Evolutionary conservation across 2,113 vertebrate species (phyloP).

Genomic region (Chauna torquata): DNA sequence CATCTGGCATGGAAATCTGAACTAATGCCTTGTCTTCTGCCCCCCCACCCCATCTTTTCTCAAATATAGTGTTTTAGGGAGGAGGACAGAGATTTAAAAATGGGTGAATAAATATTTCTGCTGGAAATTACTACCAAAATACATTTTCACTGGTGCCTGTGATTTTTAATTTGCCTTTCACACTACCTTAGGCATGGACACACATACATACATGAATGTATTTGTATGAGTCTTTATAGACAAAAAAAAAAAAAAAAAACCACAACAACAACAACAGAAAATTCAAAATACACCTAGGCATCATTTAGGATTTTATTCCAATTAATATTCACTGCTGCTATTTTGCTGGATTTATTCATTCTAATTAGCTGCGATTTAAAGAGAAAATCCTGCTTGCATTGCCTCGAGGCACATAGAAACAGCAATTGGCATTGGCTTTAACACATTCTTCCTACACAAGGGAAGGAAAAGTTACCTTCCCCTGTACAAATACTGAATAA

Average conservation of each 20-base stretch:
- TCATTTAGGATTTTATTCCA: not conserved
- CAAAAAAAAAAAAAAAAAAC: not conserved
- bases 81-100: not conserved
- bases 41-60: not conserved
- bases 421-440: not conserved
- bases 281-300: not conserved
- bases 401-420: constrained; percentile 36
- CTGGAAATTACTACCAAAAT: not conserved
- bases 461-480: not conserved
- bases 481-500: not conserved
- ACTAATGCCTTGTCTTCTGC: not conserved
- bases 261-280: too few relatives aligned
- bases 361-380: constrained; percentile 58
- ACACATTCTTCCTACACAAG: not conserved
- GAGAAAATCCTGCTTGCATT: constrained; percentile 45
- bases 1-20: not conserved
- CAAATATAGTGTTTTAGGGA: not conserved
- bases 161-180: not conserved
- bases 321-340: constrained; percentile 50
- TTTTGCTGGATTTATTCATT: constrained; percentile 23
- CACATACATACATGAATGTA: not conserved
- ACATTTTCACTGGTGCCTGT: not conserved
- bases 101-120: not conserved
- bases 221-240: not conserved
- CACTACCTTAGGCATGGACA: not conserved